phyloP scores from a whole-genome alignment of 2,113 vertebrate genomes.

The Ahaetulla prasina region DNA sequence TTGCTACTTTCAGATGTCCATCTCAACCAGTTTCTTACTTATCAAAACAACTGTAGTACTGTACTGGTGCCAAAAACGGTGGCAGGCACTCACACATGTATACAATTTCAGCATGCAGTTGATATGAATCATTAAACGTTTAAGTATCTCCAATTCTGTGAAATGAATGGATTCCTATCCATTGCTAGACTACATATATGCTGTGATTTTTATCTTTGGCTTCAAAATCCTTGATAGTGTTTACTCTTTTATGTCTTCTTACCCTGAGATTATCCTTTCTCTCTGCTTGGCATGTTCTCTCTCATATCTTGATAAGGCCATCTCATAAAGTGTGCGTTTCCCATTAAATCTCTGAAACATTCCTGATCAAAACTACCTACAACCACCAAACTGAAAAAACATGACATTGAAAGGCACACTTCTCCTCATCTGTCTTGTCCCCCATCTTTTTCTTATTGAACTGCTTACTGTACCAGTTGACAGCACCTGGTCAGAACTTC shows the following conservation, averaged over 20 bases:
- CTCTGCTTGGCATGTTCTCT: background rate
- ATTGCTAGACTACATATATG: too few species aligned
- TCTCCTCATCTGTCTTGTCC: background rate
- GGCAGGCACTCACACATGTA: background rate
- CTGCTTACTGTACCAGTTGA: background rate
- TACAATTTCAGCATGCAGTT: slow-evolving; percentile 10
- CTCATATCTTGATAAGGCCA: background rate
- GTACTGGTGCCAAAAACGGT: slow-evolving; percentile 32
- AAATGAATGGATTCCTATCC: background rate
- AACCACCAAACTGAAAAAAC: background rate
- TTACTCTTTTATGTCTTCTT: background rate
- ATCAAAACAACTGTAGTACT: background rate
- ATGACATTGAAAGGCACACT: background rate
- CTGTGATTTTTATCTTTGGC: background rate
- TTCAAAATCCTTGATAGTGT: background rate
- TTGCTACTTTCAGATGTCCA: background rate
- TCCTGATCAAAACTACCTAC: background rate
- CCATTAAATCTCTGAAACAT: background rate
- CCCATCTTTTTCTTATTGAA: background rate
- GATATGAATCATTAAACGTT: slow-evolving; percentile 30
- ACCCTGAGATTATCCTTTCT: background rate
- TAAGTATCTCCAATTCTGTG: slow-evolving; percentile 8
- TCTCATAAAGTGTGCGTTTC: background rate
- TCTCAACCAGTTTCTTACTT: background rate
- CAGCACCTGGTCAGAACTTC: background rate